Percentiles rank a stretch among this genome's conserved stretches.
These are phyloP conservation scores for Ephialtes manifestator DNA, from an alignment of 2,888 invertebrate species.

Conservation along the genomic window DNA sequence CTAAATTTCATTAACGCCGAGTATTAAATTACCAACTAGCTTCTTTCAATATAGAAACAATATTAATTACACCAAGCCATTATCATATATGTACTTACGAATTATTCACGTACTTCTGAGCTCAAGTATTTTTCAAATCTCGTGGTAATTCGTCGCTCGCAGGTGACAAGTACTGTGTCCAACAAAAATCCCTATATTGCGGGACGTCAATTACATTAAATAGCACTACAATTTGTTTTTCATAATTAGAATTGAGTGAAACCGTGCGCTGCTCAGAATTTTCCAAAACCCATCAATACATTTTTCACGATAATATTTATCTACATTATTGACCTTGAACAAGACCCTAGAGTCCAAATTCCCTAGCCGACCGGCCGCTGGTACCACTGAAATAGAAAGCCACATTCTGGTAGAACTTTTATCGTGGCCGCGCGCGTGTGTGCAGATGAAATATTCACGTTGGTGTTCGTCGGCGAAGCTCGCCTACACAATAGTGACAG, in stretches of 20 bases:
- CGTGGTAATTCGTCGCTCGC: background rate
- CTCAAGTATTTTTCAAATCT: background rate
- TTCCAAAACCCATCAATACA: background rate
- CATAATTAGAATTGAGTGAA: background rate
- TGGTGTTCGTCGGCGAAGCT: conserved; percentile 40
- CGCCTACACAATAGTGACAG: conserved; percentile 59
- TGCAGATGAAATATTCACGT: conserved; percentile 37
- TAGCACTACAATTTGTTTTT: background rate
- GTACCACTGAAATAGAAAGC: conserved; percentile 27
- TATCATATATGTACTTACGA: background rate
- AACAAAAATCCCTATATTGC: background rate
- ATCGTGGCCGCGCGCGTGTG: conserved; percentile 19
- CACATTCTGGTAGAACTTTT: background rate
- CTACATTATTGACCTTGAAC: background rate
- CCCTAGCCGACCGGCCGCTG: background rate
- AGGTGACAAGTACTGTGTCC: background rate
- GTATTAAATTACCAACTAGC: too few relatives aligned
- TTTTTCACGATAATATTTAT: background rate
- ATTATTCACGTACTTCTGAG: background rate
- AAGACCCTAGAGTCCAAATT: conserved; percentile 1
- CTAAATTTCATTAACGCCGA: too few relatives aligned
- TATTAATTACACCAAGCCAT: too few relatives aligned
- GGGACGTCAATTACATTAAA: background rate
- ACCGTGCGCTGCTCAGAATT: background rate
- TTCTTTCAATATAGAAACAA: too few relatives aligned